Base-by-base conservation (phyloP, 2,888 invertebrate genomes). In the Acheta domesticus region DNA sequence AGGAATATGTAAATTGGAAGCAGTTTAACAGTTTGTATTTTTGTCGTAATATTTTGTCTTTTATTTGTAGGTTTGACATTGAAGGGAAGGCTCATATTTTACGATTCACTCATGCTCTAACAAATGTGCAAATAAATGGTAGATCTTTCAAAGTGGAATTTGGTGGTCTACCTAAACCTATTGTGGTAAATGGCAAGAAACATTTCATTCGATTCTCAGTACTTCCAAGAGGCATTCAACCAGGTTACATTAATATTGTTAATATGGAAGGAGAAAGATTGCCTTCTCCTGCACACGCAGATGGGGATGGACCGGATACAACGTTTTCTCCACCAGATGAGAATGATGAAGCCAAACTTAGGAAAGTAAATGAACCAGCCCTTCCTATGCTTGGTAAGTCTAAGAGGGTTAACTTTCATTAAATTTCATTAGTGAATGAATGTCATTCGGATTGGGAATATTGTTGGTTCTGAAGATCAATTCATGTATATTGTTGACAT, bases 181-280 rank as follows among this genome's bases (percentile, higher is more conserved):
- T 95, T 80, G 89, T 90, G 79, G 88, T 95, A 2, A 90, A 91
- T n/a, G 92, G 91, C 49, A 92, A 91, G 83, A 94, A 94, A 84
- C 93, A 94, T 85, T 96, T 94, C 85, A 90, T 95, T 48, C 88
- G 96, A 73, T 94, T 96, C 86, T 93, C 94, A 0, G 92, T 93
- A 0, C 86, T 96, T 81, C 95, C 96, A 0, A 89, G 91, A 79
- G 91, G 92, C 73, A 89, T 95, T 11, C 89, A 90, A 82, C 93
- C 94, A 0, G 96, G 96, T 0, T 89, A 90, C 81, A 89, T 93
- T 0, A 88, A 88, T 81, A 93, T 95, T 75, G 89, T 89, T 4
- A 91, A 92, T 81, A 95, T 96, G 95, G 91, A 92, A 83, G 93
- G 93, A 0, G 86, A 87, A 23, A 84, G 87, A 77, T 86, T 88